These are phyloP conservation scores for Stegodyphus dumicola DNA, from an alignment of 1,140 invertebrate genomes.

Conservation along the genomic window DNA sequence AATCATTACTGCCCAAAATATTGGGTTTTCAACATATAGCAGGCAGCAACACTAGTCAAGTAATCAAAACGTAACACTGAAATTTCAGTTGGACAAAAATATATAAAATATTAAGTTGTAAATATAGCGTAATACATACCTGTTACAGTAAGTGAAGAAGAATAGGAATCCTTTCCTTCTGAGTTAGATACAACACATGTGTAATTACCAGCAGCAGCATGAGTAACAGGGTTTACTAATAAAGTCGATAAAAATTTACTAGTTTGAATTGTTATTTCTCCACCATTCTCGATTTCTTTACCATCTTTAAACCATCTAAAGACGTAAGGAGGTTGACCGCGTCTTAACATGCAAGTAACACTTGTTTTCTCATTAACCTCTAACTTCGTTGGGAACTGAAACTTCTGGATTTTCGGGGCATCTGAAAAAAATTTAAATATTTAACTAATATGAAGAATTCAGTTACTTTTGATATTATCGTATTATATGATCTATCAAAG, in stretches of 20 bases:
- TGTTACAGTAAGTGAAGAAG: constrained; percentile 85
- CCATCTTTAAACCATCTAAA: constrained; percentile 25
- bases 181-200: constrained; percentile 91
- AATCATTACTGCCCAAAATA: too few species aligned
- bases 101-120: too few species aligned
- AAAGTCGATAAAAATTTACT: constrained; percentile 71
- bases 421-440: too few species aligned
- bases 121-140: constrained; percentile 73
- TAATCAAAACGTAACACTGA: too few species aligned
- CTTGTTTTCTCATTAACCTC: constrained; percentile 28
- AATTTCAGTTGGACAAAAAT: too few species aligned
- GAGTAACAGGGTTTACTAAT: constrained; percentile 79
- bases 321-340: background rate
- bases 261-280: background rate
- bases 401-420: constrained; percentile 1
- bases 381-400: constrained; percentile 13
- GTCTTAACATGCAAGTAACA: constrained; percentile 1
- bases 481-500: background rate
- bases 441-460: too few species aligned
- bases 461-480: too few species aligned
- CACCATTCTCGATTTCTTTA: background rate
- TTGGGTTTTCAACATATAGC: too few species aligned
- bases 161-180: constrained; percentile 90
- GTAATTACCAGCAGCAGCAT: constrained; percentile 82
- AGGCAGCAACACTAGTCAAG: too few species aligned